phyloP scores from a whole-genome alignment of 2,797 vertebrate genomes.

The Cynopterus sphinx region DNA sequence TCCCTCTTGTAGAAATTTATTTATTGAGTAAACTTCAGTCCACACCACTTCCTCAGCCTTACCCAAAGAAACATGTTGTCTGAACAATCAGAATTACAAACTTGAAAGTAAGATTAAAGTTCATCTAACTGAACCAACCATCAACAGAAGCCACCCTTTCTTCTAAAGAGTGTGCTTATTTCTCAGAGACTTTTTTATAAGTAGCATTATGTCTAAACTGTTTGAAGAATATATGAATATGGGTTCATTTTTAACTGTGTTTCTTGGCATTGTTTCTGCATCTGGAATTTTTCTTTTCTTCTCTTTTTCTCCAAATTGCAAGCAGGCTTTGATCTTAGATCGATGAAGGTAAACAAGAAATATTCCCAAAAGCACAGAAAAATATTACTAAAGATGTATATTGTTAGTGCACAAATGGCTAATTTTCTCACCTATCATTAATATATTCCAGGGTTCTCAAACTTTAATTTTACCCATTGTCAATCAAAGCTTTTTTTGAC shows the following conservation, averaged over 20 bases:
- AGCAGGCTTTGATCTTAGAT: not conserved
- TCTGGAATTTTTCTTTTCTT: not conserved
- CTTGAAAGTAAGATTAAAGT: constrained; percentile 32
- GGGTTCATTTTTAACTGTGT: constrained; percentile 23
- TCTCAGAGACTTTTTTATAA: no score
- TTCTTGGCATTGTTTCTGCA: constrained; percentile 33
- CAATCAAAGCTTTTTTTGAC: not conserved
- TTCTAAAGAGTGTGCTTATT: not conserved
- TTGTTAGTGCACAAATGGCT: not conserved
- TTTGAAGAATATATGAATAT: not conserved
- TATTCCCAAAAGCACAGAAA: not conserved
- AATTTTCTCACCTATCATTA: not conserved
- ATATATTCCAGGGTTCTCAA: not conserved
- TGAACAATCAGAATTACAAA: constrained; percentile 26
- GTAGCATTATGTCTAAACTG: no score
- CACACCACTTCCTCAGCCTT: constrained; percentile 37
- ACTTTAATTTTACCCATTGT: not conserved
- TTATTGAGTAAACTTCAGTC: constrained; percentile 57
- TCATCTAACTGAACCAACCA: not conserved
- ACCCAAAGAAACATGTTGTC: not conserved
- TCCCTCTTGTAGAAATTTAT: constrained; percentile 48
- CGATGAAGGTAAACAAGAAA: not conserved
- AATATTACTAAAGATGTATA: not conserved
- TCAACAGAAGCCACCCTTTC: not conserved
- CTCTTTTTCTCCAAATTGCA: not conserved